Base-by-base conservation (phyloP, 2,888 invertebrate genomes). In the Taenaris catops region DNA sequence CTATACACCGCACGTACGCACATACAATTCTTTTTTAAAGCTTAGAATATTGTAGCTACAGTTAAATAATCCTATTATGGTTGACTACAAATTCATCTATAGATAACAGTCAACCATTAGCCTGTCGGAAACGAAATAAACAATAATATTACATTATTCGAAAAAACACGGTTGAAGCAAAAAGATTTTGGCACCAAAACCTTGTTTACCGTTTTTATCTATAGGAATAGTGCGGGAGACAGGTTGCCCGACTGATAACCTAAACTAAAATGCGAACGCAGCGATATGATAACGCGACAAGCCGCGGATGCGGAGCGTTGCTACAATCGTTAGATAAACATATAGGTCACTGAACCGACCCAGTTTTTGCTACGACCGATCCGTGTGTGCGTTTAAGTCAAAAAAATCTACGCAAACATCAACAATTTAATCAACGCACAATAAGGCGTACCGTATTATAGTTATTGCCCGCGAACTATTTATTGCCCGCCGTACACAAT, bases 281-380 rank as follows among this genome's bases (percentile, higher is more conserved):
- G 53, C 56, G 71, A 73, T 71, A 56, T 59, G 80, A 79, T 76
- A 78, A 70, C 49, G 55, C 45, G 50, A 53, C 52, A 50, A 58
- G 60, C 61, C 58, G 60, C 52, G 59, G 51, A 45, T 39, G 60
- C 65, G 69, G 64, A 65, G 68, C 67, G 67, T 63, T 63, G 56
- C 59, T 64, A 68, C 79, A 76, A 79, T 80, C 72, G 64, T 70
- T 81, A 84, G 84, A 84, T 83, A 86, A 86, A 86, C 86, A 86
- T 78, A 83, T 84, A 65, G 86, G 84, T 81, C 83, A 78, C 67
- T 86, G 86, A 86, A 84, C 86, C 80, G 84, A 83, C 86, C 86
- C 58, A 86, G 78, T 79, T 86, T 74, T 60, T 53, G 53, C 58
- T 58, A 60, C 68, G 54, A 58, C 48, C 44, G 46, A 53, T 49